A percentile compares a stretch with the other conserved stretches of the same genome.
Conservation (phyloP, 2,797 vertebrate species). For the Peromyscus attwateri region DNA sequence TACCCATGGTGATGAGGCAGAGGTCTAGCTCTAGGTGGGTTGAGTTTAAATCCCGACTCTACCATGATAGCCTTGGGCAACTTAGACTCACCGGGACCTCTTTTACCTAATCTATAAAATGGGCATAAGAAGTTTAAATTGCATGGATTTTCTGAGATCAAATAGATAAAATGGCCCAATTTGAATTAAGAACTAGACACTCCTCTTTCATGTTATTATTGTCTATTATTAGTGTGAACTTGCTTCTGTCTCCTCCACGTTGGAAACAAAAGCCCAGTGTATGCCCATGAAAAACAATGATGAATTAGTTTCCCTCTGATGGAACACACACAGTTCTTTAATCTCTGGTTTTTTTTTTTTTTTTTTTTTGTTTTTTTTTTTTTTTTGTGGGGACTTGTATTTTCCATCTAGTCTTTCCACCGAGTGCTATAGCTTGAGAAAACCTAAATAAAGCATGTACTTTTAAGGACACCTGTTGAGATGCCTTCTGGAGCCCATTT, state of each 20-base stretch:
- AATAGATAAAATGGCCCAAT: not conserved
- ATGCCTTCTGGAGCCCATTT: slow-evolving; percentile 68
- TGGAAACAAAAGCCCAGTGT: slow-evolving; percentile 25
- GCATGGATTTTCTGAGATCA: not conserved
- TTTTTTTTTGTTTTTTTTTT: too few relatives aligned
- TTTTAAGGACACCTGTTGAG: slow-evolving; percentile 59
- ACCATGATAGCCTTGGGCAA: not conserved
- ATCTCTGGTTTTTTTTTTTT: too few relatives aligned
- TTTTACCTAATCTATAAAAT: slow-evolving; percentile 46
- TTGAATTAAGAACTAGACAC: not conserved
- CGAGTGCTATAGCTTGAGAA: slow-evolving; percentile 35
- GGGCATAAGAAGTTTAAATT: not conserved
- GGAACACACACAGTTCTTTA: not conserved
- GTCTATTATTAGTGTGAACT: rapidly evolving
- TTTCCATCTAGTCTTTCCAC: slow-evolving; percentile 57
- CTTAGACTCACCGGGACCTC: not conserved
- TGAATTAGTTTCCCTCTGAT: not conserved
- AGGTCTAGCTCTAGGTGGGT: not conserved
- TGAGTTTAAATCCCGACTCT: not conserved
- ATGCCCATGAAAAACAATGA: not conserved
- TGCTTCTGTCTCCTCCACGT: not conserved
- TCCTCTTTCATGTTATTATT: not conserved
- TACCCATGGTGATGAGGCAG: not conserved
- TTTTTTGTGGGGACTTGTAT: not conserved
- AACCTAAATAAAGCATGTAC: slow-evolving; percentile 51